A percentile compares a stretch with the other conserved stretches of the same genome.
Conservation (phyloP, 2,113 vertebrate genomes). For the Oreocharis arfaki region DNA sequence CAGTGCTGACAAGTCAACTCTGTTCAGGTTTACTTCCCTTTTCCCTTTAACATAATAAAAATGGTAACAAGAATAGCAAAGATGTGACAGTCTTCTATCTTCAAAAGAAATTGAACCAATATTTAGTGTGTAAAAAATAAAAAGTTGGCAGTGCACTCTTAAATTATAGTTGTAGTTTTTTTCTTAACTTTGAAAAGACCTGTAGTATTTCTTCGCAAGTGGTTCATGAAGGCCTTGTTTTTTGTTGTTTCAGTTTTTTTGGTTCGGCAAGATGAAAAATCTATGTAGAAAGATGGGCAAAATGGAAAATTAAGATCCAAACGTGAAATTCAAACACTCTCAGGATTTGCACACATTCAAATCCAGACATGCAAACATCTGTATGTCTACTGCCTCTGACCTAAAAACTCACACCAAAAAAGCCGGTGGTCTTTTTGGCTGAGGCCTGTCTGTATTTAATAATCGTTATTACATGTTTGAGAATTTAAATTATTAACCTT, state of each 20-base stretch:
- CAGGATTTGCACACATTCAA: background rate
- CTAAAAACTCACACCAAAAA: background rate
- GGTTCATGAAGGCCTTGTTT: background rate
- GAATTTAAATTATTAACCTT: background rate
- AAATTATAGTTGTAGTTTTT: background rate
- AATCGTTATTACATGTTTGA: background rate
- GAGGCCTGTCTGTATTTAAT: background rate
- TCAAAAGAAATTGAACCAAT: background rate
- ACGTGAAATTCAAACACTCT: background rate
- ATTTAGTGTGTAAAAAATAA: background rate
- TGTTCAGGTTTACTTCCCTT: slow-evolving; percentile 1
- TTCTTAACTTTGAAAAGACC: background rate
- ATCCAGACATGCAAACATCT: background rate
- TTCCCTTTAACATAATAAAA: background rate
- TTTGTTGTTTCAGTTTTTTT: background rate
- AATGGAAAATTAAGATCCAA: background rate
- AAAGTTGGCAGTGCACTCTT: background rate
- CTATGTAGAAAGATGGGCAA: background rate
- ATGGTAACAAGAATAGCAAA: background rate
- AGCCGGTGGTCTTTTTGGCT: background rate
- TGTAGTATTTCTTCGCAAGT: background rate
- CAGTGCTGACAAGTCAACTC: background rate
- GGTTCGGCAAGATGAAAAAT: background rate
- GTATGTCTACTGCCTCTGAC: background rate
- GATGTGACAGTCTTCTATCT: background rate